Conservation (phyloP, 2,113 vertebrate species). For the Tichodroma muraria region DNA sequence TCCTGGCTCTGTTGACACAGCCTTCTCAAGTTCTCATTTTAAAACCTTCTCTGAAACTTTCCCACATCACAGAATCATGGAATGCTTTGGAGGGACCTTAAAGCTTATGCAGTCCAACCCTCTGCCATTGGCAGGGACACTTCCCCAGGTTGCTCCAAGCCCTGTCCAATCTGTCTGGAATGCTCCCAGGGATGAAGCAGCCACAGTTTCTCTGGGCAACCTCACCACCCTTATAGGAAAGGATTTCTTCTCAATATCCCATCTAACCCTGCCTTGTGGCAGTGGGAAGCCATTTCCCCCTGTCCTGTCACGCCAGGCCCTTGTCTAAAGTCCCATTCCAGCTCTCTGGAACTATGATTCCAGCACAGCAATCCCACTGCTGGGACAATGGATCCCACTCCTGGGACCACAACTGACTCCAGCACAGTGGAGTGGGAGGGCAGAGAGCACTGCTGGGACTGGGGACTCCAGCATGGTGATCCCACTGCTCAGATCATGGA, state of each 20-base stretch:
- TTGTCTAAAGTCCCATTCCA: neutral
- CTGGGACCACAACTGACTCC: too few species aligned
- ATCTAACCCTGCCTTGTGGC: neutral
- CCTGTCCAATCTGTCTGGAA: neutral
- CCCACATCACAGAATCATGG: neutral
- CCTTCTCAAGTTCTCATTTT: neutral
- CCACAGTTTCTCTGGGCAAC: neutral
- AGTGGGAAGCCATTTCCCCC: neutral
- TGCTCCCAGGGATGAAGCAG: neutral
- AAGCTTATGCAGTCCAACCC: accelerated
- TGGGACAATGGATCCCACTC: neutral
- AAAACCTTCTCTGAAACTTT: neutral
- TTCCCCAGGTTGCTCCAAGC: neutral
- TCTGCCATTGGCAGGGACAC: neutral
- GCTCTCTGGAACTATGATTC: neutral
- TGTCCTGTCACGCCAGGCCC: neutral
- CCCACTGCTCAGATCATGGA: neutral
- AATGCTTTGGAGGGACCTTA: neutral
- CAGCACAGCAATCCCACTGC: neutral
- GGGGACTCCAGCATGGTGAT: neutral
- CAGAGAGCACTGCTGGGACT: too few species aligned
- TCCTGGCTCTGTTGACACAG: neutral
- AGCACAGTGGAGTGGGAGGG: too few species aligned
- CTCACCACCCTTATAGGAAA: neutral
- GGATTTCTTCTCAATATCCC: neutral